Evolutionary conservation across 2,113 vertebrate species (phyloP).

Genomic region (Pantherophis guttatus): DNA sequence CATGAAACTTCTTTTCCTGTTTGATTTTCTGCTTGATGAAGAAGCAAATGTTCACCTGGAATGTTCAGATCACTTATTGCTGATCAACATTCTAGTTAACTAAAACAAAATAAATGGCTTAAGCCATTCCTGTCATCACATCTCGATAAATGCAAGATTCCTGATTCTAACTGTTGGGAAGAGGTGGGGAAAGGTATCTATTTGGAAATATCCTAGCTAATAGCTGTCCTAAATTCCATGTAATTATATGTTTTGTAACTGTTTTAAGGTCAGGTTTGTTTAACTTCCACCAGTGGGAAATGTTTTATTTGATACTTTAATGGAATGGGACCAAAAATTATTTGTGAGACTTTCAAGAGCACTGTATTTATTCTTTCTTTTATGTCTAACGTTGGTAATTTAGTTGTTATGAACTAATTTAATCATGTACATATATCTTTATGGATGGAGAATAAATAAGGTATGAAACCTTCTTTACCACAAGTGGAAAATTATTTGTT

Average conservation of each 20-base stretch:
- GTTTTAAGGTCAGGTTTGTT: background rate
- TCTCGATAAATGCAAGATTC: background rate
- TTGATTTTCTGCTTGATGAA: background rate
- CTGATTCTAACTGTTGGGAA: background rate
- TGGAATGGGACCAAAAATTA: background rate
- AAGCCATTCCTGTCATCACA: background rate
- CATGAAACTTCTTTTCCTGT: background rate
- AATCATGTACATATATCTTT: background rate
- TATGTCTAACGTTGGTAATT: background rate
- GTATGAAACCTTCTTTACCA: slow-evolving; percentile 5
- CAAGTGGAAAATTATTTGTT: slow-evolving; percentile 37
- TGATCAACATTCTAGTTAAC: background rate
- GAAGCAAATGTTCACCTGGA: background rate
- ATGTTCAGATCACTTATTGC: background rate
- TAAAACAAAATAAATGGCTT: background rate
- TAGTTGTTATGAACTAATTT: background rate
- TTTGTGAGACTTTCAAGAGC: background rate
- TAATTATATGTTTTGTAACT: background rate
- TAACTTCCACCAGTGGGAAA: background rate
- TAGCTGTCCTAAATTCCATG: background rate
- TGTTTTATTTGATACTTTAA: background rate
- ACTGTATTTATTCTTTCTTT: background rate
- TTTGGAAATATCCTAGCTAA: background rate
- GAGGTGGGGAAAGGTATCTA: background rate
- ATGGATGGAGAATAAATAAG: background rate